Evolutionary conservation across 2,113 vertebrate species (phyloP).

Genomic region (Zosterops pallidus): DNA sequence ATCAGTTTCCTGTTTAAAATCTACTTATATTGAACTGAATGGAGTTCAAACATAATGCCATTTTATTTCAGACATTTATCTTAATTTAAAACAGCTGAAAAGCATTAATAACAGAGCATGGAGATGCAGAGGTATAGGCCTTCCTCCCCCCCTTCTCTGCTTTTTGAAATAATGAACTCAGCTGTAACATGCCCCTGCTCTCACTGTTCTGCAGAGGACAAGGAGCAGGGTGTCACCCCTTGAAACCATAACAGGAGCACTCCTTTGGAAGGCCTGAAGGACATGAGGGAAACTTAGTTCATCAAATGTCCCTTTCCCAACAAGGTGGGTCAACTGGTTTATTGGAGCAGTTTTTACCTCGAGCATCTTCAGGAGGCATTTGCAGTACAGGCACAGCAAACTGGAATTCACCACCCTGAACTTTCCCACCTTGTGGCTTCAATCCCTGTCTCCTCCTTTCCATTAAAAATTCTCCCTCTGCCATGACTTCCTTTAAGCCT

Average conservation of each 20-base stretch:
- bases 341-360: background rate
- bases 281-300: background rate
- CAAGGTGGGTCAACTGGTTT: background rate
- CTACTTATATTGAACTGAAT: conserved; percentile 43
- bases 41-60: conserved; percentile 64
- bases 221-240: background rate
- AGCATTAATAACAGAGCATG: conserved; percentile 44
- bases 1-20: conserved; percentile 59
- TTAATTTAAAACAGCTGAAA: conserved; percentile 60
- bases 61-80: conserved; percentile 64
- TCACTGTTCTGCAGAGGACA: background rate
- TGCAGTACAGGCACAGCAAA: background rate
- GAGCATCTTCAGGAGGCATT: background rate
- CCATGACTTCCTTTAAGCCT: background rate
- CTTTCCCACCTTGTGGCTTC: background rate
- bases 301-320: background rate
- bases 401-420: background rate
- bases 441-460: background rate
- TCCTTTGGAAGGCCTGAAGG: background rate
- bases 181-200: background rate
- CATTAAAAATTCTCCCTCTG: background rate
- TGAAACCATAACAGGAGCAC: background rate
- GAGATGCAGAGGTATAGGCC: background rate
- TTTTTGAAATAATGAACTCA: background rate
- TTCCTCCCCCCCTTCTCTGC: background rate